Conservation (phyloP, 2,113 vertebrate genomes). For the Sus scrofa region DNA sequence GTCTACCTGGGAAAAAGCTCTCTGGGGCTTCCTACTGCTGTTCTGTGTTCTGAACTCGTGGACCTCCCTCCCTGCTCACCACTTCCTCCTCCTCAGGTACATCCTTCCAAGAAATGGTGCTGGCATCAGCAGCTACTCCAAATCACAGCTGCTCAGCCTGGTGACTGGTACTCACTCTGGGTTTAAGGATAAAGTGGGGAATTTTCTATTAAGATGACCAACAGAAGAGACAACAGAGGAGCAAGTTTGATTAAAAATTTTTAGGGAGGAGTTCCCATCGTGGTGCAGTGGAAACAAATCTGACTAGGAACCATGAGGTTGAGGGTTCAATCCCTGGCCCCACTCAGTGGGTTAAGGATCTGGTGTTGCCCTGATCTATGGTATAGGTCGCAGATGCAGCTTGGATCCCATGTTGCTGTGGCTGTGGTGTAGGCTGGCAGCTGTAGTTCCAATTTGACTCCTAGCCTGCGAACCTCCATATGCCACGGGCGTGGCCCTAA, state of each 20-base stretch:
- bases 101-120: not conserved
- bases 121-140: not conserved
- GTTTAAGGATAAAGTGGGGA: slow-evolving; percentile 65
- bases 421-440: too few relatives aligned
- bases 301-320: too few relatives aligned
- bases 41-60: not conserved
- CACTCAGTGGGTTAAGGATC: too few relatives aligned
- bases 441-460: too few relatives aligned
- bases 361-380: too few relatives aligned
- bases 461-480: too few relatives aligned
- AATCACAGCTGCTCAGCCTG: slow-evolving; percentile 68
- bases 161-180: slow-evolving; percentile 62
- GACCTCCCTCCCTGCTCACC: not conserved
- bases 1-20: not conserved
- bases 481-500: too few relatives aligned
- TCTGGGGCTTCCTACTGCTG: not conserved
- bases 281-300: too few relatives aligned
- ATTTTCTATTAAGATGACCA: slow-evolving; percentile 66
- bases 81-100: not conserved
- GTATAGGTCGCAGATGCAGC: too few relatives aligned
- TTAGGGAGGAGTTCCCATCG: not conserved
- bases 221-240: slow-evolving; percentile 58
- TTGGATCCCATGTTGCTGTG: too few relatives aligned
- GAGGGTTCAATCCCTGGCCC: too few relatives aligned
- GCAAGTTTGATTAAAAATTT: slow-evolving; percentile 41